Conservation (phyloP, 2,888 invertebrate species). For the Ormia ochracea region DNA sequence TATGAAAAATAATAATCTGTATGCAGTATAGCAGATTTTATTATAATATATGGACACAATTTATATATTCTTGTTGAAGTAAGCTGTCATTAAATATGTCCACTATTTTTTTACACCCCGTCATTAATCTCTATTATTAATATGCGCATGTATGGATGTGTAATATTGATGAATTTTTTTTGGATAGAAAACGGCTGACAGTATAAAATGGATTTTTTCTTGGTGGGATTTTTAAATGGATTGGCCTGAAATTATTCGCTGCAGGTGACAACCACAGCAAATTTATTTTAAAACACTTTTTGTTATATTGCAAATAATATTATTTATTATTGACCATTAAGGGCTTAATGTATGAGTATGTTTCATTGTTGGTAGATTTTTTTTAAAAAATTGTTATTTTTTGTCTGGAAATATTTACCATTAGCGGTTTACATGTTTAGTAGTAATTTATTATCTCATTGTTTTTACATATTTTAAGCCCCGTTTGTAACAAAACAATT, state of each 20-base stretch:
- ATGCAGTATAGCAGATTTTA: too few relatives aligned
- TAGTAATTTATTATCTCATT: too few relatives aligned
- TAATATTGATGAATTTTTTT: not conserved
- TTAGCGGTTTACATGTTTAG: too few relatives aligned
- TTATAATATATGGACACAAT: not conserved
- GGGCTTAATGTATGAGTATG: constrained; percentile 34
- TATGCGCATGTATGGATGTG: not conserved
- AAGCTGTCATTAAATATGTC: not conserved
- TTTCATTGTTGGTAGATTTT: not conserved
- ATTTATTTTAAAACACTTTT: constrained; percentile 16
- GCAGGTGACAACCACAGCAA: constrained; percentile 38
- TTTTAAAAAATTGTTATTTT: not conserved
- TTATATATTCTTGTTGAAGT: not conserved
- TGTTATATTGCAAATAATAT: not conserved
- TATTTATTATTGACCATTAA: constrained; percentile 31
- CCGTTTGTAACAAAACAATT: too few relatives aligned
- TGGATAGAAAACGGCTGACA: not conserved
- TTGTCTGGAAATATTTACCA: not conserved
- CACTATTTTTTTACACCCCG: not conserved
- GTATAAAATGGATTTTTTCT: too few relatives aligned
- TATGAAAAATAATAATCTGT: too few relatives aligned
- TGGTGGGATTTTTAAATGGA: too few relatives aligned
- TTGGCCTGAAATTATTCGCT: constrained; percentile 23
- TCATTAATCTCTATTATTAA: not conserved
- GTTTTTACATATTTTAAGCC: too few relatives aligned